Evolutionary conservation across 2,113 vertebrate species (phyloP).

Genomic region (Symphodus melops): DNA sequence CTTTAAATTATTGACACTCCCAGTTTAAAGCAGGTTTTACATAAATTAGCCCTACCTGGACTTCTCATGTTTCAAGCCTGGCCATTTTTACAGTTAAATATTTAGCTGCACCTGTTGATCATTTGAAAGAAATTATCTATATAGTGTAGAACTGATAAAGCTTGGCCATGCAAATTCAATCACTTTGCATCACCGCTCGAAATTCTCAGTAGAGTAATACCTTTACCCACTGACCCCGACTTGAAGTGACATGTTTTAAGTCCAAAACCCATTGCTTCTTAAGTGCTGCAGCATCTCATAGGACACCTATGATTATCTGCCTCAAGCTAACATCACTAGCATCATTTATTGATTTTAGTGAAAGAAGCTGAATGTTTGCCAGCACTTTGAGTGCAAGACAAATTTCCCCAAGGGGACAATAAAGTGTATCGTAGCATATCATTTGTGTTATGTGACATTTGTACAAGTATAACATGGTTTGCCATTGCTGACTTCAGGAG

Average conservation of each 20-base stretch:
- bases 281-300: background rate
- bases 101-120: too few relatives aligned
- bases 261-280: background rate
- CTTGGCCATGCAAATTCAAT: background rate
- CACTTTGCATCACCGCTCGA: background rate
- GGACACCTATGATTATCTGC: background rate
- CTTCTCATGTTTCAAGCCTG: background rate
- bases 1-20: too few relatives aligned
- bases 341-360: too few relatives aligned
- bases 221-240: conserved; percentile 16
- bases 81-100: background rate
- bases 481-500: background rate
- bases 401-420: too few relatives aligned
- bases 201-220: background rate
- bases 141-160: too few relatives aligned
- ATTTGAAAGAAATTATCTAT: too few relatives aligned
- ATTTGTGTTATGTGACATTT: background rate
- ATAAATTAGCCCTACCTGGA: too few relatives aligned
- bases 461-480: conserved; percentile 2
- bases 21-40: too few relatives aligned
- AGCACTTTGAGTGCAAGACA: too few relatives aligned
- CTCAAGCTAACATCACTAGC: background rate
- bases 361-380: too few relatives aligned
- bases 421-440: too few relatives aligned
- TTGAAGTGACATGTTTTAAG: conserved; percentile 8